These are phyloP conservation scores for Schrankia costaestrigalis DNA, from an alignment of 2,888 invertebrate genomes.

Conservation along the genomic window DNA sequence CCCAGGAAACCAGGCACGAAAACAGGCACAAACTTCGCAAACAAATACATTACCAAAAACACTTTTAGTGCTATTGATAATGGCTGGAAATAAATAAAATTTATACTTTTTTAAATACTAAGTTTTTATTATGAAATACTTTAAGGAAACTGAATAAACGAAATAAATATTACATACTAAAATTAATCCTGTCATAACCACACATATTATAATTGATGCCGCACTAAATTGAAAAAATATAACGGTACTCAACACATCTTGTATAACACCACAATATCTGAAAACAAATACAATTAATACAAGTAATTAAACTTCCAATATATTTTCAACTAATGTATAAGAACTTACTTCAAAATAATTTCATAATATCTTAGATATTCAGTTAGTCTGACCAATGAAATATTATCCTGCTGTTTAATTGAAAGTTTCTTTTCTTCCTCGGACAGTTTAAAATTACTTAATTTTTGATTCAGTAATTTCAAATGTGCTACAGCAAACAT, in stretches of 20 bases:
- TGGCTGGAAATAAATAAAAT: slow-evolving; percentile 32
- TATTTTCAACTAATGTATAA: not conserved
- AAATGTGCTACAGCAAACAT: slow-evolving; percentile 50
- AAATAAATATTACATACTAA: slow-evolving; percentile 47
- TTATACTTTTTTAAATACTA: not conserved
- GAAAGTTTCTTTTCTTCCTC: slow-evolving; percentile 16
- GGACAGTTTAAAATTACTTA: slow-evolving; percentile 39
- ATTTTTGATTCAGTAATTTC: slow-evolving; percentile 45
- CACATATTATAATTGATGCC: slow-evolving; percentile 55
- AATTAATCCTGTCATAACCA: slow-evolving; percentile 47
- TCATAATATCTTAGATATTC: slow-evolving; percentile 49
- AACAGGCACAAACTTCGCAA: slow-evolving; percentile 46
- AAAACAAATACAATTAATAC: too few species aligned
- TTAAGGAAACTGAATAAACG: too few species aligned
- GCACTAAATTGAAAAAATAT: slow-evolving; percentile 58
- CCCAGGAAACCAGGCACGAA: slow-evolving; percentile 54
- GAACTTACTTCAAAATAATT: slow-evolving; percentile 46
- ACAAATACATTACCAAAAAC: slow-evolving; percentile 45
- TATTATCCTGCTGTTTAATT: slow-evolving; percentile 15
- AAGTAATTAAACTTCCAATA: too few species aligned
- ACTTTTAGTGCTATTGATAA: slow-evolving; percentile 37
- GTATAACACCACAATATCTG: slow-evolving; percentile 49
- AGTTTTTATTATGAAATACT: not conserved
- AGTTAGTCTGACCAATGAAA: slow-evolving; percentile 29
- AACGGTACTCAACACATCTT: slow-evolving; percentile 44